These are phyloP conservation scores for Adelosebastes latens DNA, from an alignment of 2,797 vertebrate genomes.

Conservation along the genomic window DNA sequence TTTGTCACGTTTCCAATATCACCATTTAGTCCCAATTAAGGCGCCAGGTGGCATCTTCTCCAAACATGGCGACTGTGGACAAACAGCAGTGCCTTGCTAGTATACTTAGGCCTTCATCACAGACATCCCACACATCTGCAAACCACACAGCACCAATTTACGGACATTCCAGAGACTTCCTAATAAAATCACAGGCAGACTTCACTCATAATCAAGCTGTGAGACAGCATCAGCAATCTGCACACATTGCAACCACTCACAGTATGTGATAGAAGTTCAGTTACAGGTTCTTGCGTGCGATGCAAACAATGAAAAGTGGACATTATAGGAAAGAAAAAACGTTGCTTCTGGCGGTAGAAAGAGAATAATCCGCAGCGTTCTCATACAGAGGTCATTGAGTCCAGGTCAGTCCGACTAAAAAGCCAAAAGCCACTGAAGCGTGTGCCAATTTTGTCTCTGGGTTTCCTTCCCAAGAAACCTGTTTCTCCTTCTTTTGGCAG, in stretches of 20 bases:
- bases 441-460: neutral
- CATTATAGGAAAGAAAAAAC: neutral
- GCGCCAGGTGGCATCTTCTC: neutral
- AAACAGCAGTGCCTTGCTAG: neutral
- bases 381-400: slow-evolving; percentile 6
- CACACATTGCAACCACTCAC: neutral
- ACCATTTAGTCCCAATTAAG: neutral
- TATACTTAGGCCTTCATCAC: neutral
- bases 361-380: neutral
- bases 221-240: neutral
- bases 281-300: neutral
- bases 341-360: neutral
- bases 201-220: neutral
- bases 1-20: neutral
- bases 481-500: neutral
- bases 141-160: neutral
- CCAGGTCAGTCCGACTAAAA: neutral
- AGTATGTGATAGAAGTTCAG: neutral
- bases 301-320: neutral
- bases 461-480: neutral
- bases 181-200: neutral
- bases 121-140: slow-evolving; percentile 28
- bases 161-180: slow-evolving; percentile 7
- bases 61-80: neutral
- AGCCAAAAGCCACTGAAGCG: neutral